phyloP scores from a whole-genome alignment of 2,797 vertebrate species.

The Percopsis omiscomaycus region DNA sequence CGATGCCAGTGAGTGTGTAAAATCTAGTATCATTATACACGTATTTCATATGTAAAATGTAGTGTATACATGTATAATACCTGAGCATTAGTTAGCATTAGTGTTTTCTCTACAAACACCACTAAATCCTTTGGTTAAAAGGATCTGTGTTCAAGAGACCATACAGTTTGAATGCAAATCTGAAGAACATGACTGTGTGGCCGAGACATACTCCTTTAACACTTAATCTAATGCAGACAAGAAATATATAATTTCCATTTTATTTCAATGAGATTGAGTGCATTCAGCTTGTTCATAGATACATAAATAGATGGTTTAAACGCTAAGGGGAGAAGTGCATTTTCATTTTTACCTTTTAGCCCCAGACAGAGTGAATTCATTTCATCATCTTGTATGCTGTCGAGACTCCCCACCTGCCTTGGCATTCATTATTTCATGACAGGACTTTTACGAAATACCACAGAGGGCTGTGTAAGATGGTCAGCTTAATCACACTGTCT shows the following conservation, averaged over 20 bases:
- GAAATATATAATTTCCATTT: slow-evolving; percentile 1
- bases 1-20: too few species aligned
- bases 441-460: slow-evolving; percentile 52
- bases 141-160: too few species aligned
- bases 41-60: too few species aligned
- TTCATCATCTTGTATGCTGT: slow-evolving; percentile 42
- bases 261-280: slow-evolving; percentile 6
- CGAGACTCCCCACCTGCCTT: slow-evolving; percentile 26
- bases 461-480: slow-evolving; percentile 28
- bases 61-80: too few species aligned
- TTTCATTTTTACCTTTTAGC: slow-evolving; percentile 43
- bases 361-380: slow-evolving; percentile 62
- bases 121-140: too few species aligned
- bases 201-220: too few species aligned
- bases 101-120: too few species aligned
- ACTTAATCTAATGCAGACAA: too few species aligned
- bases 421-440: slow-evolving; percentile 45
- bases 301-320: slow-evolving; percentile 40
- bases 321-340: slow-evolving; percentile 14
- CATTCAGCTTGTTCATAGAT: slow-evolving; percentile 15
- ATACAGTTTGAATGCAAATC: not conserved
- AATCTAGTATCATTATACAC: too few species aligned
- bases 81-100: too few species aligned
- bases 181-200: not conserved
- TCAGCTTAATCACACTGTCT: slow-evolving; percentile 50